Conservation (phyloP, 2,888 invertebrate species). For the Anarsia innoxiella region DNA sequence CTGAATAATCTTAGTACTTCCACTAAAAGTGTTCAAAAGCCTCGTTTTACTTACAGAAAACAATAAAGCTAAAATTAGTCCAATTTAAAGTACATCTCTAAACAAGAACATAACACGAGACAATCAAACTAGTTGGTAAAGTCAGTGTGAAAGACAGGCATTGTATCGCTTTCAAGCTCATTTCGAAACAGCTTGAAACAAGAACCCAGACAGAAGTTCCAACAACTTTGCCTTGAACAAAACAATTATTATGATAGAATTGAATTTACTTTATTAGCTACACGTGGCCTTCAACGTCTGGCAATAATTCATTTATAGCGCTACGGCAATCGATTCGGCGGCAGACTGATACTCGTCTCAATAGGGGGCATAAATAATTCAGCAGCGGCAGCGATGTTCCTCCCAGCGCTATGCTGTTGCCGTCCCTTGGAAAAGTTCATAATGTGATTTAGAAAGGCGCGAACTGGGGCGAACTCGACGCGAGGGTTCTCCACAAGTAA, state of each 20-base stretch:
- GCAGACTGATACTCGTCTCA: conserved; percentile 37
- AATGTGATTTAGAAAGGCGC: conserved; percentile 44
- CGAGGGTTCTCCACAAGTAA: conserved; percentile 31
- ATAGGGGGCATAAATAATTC: conserved; percentile 45
- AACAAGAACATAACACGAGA: too few species aligned
- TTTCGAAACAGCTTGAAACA: too few species aligned
- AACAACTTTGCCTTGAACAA: conserved; percentile 30
- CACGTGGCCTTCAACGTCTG: conserved; percentile 34
- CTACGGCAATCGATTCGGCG: conserved; percentile 37
- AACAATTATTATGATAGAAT: conserved; percentile 21
- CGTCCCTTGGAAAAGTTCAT: conserved; percentile 43
- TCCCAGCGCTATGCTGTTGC: too few species aligned
- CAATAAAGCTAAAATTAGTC: too few species aligned
- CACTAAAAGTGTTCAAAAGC: too few species aligned
- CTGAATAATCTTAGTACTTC: too few species aligned
- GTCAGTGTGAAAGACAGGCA: too few species aligned
- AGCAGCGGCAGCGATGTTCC: conserved; percentile 23
- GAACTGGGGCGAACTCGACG: conserved; percentile 30
- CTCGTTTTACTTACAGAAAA: too few species aligned
- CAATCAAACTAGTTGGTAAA: too few species aligned
- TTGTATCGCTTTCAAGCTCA: too few species aligned
- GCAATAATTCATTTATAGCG: conserved; percentile 43
- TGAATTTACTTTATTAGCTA: conserved; percentile 25
- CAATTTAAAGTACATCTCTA: too few species aligned
- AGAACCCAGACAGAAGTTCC: conserved; percentile 15